A percentile compares a stretch with the other conserved stretches of the same genome.
phyloP scores from a whole-genome alignment of 2,113 vertebrate species.

The Falco punctatus region DNA sequence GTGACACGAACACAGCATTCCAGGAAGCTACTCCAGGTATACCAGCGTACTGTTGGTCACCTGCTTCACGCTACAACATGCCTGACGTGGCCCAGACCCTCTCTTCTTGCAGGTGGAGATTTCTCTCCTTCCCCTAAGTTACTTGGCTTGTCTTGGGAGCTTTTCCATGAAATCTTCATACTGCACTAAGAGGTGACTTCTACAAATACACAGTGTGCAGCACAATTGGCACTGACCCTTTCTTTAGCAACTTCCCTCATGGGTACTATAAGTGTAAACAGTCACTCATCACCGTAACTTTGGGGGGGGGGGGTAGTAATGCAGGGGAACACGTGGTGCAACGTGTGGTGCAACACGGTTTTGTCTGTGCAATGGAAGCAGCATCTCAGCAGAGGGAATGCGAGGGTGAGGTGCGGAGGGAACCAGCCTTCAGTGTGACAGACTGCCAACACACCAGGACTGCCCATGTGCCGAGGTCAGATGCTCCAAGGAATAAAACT shows the following conservation, averaged over 20 bases:
- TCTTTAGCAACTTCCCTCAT: neutral
- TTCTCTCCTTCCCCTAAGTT: neutral
- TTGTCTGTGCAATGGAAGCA: neutral
- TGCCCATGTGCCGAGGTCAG: neutral
- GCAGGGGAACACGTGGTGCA: neutral
- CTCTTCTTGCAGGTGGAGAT: neutral
- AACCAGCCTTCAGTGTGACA: neutral
- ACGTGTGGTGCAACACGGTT: neutral
- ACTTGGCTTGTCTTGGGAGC: neutral
- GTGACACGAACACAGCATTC: neutral
- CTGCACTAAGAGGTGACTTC: neutral
- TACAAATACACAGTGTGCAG: neutral
- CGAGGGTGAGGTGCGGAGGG: rapidly evolving
- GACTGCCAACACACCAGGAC: neutral
- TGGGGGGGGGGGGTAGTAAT: neutral
- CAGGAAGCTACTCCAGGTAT: neutral
- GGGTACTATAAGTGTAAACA: neutral
- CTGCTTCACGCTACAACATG: neutral
- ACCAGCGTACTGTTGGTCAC: neutral
- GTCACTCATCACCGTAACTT: neutral
- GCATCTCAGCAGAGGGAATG: neutral
- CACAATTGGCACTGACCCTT: neutral
- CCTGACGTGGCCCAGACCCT: neutral
- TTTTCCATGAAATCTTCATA: neutral
- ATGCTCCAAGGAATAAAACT: neutral